These are phyloP conservation scores for Onychorhynchus coronatus DNA, from an alignment of 2,113 vertebrate species.

Conservation along the genomic window DNA sequence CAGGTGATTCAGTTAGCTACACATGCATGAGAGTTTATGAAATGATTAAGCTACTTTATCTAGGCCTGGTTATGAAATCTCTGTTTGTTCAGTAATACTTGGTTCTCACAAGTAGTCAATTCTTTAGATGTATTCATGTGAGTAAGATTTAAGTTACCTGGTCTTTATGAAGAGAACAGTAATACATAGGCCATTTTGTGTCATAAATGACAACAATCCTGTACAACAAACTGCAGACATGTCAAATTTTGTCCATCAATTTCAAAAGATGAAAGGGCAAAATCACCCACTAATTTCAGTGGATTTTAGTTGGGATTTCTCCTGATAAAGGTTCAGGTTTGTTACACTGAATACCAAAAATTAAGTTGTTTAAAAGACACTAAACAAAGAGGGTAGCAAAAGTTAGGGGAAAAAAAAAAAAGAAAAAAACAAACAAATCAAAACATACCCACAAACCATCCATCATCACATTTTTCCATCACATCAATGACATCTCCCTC, in stretches of 20 bases:
- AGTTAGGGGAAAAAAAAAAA: neutral
- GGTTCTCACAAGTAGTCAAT: neutral
- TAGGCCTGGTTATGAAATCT: neutral
- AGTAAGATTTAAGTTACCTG: neutral
- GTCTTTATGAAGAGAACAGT: neutral
- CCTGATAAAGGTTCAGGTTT: neutral
- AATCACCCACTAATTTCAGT: neutral
- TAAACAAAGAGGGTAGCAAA: neutral
- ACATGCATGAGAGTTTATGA: neutral
- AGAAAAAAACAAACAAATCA: neutral
- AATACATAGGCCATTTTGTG: neutral
- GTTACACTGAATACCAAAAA: neutral
- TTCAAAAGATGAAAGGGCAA: neutral
- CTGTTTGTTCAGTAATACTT: neutral
- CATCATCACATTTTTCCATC: conserved; percentile 97
- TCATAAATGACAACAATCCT: neutral
- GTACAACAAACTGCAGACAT: neutral
- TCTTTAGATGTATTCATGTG: neutral
- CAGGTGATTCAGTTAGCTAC: neutral
- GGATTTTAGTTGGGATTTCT: neutral
- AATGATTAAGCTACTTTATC: neutral
- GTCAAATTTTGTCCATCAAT: neutral
- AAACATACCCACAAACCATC: conserved; percentile 97
- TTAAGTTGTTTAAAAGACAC: neutral
- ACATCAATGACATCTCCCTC: conserved; percentile 95